Evolutionary conservation across 2,797 vertebrate species (phyloP).

Genomic region (Mergus octosetaceus): DNA sequence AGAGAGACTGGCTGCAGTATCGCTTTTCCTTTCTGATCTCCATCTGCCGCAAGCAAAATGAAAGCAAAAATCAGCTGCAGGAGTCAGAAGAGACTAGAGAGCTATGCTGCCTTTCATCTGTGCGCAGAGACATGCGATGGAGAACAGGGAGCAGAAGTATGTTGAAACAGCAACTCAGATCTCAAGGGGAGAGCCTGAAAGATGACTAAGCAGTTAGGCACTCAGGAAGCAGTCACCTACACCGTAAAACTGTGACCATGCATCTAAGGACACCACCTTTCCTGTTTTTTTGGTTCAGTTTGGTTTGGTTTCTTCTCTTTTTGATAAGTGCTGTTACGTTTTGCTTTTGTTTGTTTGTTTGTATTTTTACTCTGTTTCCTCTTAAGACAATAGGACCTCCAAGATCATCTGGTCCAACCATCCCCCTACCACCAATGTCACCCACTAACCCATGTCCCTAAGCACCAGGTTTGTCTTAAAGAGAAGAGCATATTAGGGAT

Average conservation of each 20-base stretch:
- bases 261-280: neutral
- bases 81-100: neutral
- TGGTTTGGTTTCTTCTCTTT: neutral
- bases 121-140: neutral
- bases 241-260: neutral
- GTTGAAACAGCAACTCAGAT: neutral
- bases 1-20: neutral
- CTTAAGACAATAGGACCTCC: neutral
- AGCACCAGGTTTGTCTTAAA: neutral
- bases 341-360: neutral
- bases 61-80: neutral
- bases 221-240: neutral
- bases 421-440: too few species aligned
- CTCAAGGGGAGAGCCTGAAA: neutral
- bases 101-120: neutral
- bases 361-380: neutral
- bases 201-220: neutral
- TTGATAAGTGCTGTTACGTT: neutral
- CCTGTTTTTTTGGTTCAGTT: neutral
- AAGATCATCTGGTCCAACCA: too few species aligned
- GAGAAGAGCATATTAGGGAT: neutral
- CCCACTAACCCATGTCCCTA: too few species aligned
- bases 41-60: neutral
- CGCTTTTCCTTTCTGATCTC: neutral
- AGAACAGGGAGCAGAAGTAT: fast-evolving